Percentiles rank a stretch among this genome's conserved stretches.
phyloP scores from a whole-genome alignment of 2,888 invertebrate genomes.

The Apotomis capreana region DNA sequence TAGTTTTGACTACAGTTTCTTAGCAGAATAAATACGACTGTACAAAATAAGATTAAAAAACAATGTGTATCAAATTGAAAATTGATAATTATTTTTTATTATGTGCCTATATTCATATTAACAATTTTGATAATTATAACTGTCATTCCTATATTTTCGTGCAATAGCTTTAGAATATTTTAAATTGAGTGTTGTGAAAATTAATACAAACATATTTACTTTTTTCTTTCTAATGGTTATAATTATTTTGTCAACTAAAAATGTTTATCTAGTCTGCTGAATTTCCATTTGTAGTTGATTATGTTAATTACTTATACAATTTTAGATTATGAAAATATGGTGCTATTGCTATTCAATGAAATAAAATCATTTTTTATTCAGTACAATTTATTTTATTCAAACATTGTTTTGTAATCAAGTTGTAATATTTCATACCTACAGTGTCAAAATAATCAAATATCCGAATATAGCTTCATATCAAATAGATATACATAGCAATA shows the following conservation, averaged over 20 bases:
- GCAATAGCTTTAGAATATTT: not conserved
- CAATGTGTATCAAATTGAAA: not conserved
- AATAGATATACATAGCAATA: not conserved
- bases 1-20: slow-evolving; percentile 71
- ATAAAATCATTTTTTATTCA: slow-evolving; percentile 1
- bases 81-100: not conserved
- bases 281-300: not conserved
- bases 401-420: no score
- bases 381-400: slow-evolving; percentile 4
- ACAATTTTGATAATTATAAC: not conserved
- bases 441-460: not conserved
- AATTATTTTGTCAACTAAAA: not conserved
- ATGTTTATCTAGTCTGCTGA: not conserved
- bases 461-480: not conserved
- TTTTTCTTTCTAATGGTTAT: no score
- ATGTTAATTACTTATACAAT: not conserved
- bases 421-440: not conserved
- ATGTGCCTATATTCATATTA: slow-evolving; percentile 2
- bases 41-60: not conserved
- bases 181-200: not conserved
- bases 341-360: slow-evolving; percentile 16
- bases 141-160: slow-evolving; percentile 3
- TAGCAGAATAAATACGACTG: slow-evolving; percentile 53
- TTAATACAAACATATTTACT: not conserved
- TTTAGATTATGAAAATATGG: not conserved